Conservation (phyloP, 2,797 vertebrate species). For the Cheirogaleus major region DNA sequence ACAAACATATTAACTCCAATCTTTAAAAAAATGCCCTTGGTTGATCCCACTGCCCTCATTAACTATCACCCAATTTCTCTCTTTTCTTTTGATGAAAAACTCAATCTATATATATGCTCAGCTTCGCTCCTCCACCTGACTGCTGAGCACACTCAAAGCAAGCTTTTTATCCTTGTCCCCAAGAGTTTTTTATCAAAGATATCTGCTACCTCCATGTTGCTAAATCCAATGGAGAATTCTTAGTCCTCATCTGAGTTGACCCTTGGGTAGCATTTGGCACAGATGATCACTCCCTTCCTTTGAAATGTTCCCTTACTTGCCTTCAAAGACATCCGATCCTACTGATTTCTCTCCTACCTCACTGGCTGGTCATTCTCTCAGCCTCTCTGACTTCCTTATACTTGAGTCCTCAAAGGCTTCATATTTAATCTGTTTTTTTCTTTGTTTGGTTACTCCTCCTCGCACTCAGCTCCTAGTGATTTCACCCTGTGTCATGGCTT, state of each 20-base stretch:
- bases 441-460: not conserved
- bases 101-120: not conserved
- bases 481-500: not conserved
- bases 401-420: not conserved
- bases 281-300: not conserved
- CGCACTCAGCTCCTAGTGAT: not conserved
- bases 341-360: not conserved
- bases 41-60: not conserved
- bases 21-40: not conserved
- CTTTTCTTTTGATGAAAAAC: not conserved
- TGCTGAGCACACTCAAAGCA: not conserved
- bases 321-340: not conserved
- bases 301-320: not conserved
- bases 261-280: not conserved
- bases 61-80: not conserved
- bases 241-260: not conserved
- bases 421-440: not conserved
- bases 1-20: not conserved
- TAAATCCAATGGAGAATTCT: not conserved
- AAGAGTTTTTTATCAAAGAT: not conserved
- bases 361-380: not conserved
- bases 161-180: not conserved
- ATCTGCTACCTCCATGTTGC: not conserved
- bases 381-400: not conserved
- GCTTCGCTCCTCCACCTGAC: not conserved